phyloP scores from a whole-genome alignment of 2,113 vertebrate species.

The Catagonus wagneri region DNA sequence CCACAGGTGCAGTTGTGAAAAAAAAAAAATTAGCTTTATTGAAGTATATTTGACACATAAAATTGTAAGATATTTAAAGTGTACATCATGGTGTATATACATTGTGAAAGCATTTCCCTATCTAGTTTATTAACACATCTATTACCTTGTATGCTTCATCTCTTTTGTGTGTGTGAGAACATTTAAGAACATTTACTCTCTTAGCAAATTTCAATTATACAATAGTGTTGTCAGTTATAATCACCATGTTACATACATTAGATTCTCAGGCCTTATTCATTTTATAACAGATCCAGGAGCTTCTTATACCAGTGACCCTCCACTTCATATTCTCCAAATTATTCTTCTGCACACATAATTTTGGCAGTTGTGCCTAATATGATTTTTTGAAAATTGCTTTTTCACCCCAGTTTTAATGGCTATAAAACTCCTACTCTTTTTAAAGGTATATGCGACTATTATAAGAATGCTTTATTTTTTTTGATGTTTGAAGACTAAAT shows the following conservation, averaged over 20 bases:
- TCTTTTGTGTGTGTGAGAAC: background rate
- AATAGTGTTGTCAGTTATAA: background rate
- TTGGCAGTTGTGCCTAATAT: background rate
- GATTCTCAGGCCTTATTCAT: background rate
- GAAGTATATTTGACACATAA: background rate
- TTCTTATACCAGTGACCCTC: background rate
- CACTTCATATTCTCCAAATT: background rate
- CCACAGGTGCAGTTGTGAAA: too few species aligned
- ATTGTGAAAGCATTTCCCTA: background rate
- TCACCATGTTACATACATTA: background rate
- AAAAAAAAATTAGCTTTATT: background rate
- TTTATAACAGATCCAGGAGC: background rate
- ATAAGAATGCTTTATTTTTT: conserved; percentile 22
- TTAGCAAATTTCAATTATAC: background rate
- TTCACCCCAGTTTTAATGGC: background rate
- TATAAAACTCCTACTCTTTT: background rate
- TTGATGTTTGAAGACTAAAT: background rate
- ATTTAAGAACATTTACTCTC: background rate
- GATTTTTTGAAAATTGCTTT: background rate
- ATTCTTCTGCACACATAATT: conserved; percentile 5
- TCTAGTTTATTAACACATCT: background rate
- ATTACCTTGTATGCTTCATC: background rate
- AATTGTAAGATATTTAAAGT: background rate
- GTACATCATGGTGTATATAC: background rate
- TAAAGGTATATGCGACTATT: background rate